phyloP scores from a whole-genome alignment of 2,888 invertebrate species.

The Corythucha ciliata region DNA sequence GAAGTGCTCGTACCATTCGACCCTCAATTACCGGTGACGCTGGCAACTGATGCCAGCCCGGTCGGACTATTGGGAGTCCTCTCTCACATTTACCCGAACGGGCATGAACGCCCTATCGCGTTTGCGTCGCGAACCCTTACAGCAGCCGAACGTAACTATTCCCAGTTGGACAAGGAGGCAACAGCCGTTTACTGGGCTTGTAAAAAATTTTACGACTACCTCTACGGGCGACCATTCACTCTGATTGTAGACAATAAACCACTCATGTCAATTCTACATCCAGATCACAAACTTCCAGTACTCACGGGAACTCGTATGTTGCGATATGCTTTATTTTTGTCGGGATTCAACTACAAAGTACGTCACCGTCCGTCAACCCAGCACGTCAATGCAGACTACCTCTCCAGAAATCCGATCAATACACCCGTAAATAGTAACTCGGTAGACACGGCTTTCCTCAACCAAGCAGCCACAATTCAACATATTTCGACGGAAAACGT shows the following conservation, averaged over 20 bases:
- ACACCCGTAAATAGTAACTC: too few relatives aligned
- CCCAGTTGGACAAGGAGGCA: slow-evolving; percentile 21
- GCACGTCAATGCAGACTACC: slow-evolving; percentile 19
- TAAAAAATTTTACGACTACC: slow-evolving; percentile 12
- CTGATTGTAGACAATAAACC: slow-evolving; percentile 25
- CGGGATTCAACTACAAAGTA: slow-evolving; percentile 15
- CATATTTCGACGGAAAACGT: too few relatives aligned
- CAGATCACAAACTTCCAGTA: slow-evolving; percentile 12
- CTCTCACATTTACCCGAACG: slow-evolving; percentile 10
- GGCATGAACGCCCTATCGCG: slow-evolving; percentile 14
- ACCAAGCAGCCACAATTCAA: too few relatives aligned
- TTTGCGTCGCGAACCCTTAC: not conserved
- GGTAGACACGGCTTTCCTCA: too few relatives aligned
- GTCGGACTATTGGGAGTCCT: slow-evolving; percentile 12
- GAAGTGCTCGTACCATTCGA: slow-evolving; percentile 14
- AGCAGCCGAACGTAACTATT: slow-evolving; percentile 2
- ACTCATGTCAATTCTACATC: slow-evolving; percentile 17
- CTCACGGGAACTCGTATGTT: slow-evolving; percentile 12
- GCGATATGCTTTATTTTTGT: slow-evolving; percentile 14
- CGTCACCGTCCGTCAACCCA: slow-evolving; percentile 1
- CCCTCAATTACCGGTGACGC: slow-evolving; percentile 13
- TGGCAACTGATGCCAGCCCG: slow-evolving; percentile 23
- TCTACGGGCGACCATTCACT: slow-evolving; percentile 21
- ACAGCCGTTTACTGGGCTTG: slow-evolving; percentile 21
- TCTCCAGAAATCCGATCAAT: slow-evolving; percentile 12